Evolutionary conservation across 2,797 vertebrate genomes (phyloP), one percentile per base, ranked within the genome.

Genomic region (Cossypha polioptera): DNA sequence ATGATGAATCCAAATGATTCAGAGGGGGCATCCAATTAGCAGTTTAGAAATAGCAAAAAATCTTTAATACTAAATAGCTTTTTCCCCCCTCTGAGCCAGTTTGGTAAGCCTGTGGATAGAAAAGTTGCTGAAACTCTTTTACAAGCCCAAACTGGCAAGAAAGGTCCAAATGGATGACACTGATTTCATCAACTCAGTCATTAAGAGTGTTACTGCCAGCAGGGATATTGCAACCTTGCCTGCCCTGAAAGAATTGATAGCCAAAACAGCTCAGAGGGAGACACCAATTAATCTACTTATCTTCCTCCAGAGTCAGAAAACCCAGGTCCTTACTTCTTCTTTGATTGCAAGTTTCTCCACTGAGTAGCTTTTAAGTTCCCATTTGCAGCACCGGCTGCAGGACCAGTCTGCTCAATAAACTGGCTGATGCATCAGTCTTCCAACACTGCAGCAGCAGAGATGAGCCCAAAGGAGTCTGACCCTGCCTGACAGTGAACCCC

Each of bases 151-250:
- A 7, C 12, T 50, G 42, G 61, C 18, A 71, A 94, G 82, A 77
- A 86, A 81, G 62, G 55, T 59, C 58, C 48, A 62, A 89, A 80
- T 48, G 58, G 66, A 59, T 42, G 74, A 74, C 58, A 45, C 35
- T 96, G 94, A 96, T 97, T 93, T 94, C 78, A 96, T 96, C 85
- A 97, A 73, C 51, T 72, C 66, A 3, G 42, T 87, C 95, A 86
- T 92, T 92, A 91, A 69, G 87, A 66, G 89, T 62, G 72, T 91
- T 91, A 73, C 43, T 91, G 82, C 62, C 69, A 91, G 66, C 62
- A 93, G 62, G 47, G 54, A 80, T 89, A 82, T 67, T 87, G 67
- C 79, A 95, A 47, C 50, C 42, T 87, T 10, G 4, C 72, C 75
- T 90, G 69, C 38, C 48, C 66, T 84, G 73, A 78, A 90, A 94